Conservation (phyloP, 1,140 invertebrate species). For the Asobara japonica region DNA sequence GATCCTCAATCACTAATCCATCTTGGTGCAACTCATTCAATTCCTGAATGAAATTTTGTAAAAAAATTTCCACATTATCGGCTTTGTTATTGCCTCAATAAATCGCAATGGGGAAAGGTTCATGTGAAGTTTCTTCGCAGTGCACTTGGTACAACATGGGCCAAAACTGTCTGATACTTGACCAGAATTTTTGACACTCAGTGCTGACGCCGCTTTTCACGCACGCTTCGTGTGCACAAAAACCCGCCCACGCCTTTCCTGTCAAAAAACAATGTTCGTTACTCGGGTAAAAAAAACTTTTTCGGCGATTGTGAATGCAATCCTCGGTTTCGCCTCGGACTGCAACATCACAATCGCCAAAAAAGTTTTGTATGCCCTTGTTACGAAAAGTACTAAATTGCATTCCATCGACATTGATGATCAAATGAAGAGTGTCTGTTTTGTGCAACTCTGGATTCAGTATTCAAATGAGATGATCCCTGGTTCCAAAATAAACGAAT, state of each 20-base stretch:
- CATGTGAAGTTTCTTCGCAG: neutral
- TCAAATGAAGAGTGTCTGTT: neutral
- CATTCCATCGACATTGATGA: conserved; percentile 25
- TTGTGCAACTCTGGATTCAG: conserved; percentile 14
- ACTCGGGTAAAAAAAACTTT: too few relatives aligned
- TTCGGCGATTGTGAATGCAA: too few relatives aligned
- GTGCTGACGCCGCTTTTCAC: too few relatives aligned
- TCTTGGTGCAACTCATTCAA: conserved; percentile 10
- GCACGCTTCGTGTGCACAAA: too few relatives aligned
- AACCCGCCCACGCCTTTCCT: too few relatives aligned
- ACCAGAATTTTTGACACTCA: too few relatives aligned
- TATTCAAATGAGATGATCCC: neutral
- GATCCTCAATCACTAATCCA: conserved; percentile 6
- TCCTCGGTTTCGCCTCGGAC: too few relatives aligned
- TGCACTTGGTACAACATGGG: conserved; percentile 22
- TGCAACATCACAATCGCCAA: too few relatives aligned
- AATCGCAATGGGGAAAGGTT: conserved; percentile 24
- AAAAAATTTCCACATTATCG: neutral
- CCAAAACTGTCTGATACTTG: conserved; percentile 27
- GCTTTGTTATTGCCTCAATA: conserved; percentile 24
- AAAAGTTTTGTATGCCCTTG: too few relatives aligned
- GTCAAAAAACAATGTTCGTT: too few relatives aligned
- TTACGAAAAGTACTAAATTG: too few relatives aligned
- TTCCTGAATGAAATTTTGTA: conserved; percentile 23
- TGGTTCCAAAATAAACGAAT: conserved; percentile 28